Percentiles rank a stretch among this genome's conserved stretches.
phyloP scores from a whole-genome alignment of 2,113 vertebrate genomes.

The Hydrochoerus hydrochaeris region DNA sequence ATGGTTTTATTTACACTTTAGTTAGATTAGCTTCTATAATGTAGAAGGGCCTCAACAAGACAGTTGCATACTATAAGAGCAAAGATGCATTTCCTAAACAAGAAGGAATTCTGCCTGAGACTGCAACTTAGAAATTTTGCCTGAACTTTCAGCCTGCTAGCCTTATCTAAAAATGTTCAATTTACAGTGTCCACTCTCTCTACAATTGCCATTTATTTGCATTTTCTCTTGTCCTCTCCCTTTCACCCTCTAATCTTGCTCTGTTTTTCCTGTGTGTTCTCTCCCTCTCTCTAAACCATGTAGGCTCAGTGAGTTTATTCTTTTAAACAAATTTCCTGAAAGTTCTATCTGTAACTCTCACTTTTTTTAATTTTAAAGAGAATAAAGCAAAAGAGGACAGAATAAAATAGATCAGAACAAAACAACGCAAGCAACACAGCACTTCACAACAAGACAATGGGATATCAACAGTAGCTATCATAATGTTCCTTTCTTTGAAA shows the following conservation, averaged over 20 bases:
- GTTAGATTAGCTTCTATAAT: background rate
- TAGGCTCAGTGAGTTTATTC: background rate
- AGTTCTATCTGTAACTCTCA: background rate
- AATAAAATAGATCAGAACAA: too few species aligned
- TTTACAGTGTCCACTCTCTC: background rate
- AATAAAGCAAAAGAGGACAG: too few species aligned
- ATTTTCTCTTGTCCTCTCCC: background rate
- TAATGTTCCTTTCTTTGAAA: too few species aligned
- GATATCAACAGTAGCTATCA: too few species aligned
- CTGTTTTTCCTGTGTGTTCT: background rate
- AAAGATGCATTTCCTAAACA: background rate
- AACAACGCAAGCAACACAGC: too few species aligned
- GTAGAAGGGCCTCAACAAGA: background rate
- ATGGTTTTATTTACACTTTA: slow-evolving; percentile 18
- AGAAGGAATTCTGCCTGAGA: background rate
- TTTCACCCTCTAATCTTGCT: background rate
- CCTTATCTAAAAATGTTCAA: background rate
- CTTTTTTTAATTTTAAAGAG: too few species aligned
- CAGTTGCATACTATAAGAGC: background rate
- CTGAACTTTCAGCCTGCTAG: background rate
- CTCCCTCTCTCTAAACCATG: background rate
- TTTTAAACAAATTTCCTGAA: slow-evolving; percentile 21
- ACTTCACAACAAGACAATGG: too few species aligned
- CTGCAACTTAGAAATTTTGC: background rate
- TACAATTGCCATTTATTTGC: background rate